phyloP scores from a whole-genome alignment of 2,888 invertebrate species.

The Pollenia griseotomentosa region DNA sequence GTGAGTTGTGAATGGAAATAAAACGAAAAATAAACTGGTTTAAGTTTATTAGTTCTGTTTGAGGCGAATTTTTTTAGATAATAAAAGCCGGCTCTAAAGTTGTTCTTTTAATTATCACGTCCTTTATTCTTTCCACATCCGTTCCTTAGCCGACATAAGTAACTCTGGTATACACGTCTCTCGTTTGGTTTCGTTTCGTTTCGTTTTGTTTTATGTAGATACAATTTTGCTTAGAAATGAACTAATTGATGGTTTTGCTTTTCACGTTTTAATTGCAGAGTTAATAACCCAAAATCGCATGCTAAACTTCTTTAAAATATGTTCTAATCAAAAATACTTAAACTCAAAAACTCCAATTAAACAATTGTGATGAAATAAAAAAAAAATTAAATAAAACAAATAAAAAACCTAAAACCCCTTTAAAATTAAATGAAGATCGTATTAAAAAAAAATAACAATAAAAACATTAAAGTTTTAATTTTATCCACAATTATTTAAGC shows the following conservation, averaged over 20 bases:
- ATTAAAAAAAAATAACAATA: constrained; percentile 42
- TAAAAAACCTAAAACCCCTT: constrained; percentile 53
- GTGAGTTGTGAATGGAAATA: no score
- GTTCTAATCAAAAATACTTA: constrained; percentile 43
- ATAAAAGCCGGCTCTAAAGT: no score
- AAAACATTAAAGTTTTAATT: constrained; percentile 4
- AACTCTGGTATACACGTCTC: constrained; percentile 56
- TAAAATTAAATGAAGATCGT: constrained; percentile 58
- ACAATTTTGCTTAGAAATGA: constrained; percentile 59
- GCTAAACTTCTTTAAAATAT: constrained; percentile 55
- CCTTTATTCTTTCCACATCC: background rate
- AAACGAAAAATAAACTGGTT: no score
- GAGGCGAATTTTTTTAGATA: no score
- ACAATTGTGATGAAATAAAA: constrained; percentile 64
- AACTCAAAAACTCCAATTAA: constrained; percentile 55
- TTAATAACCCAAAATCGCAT: constrained; percentile 67
- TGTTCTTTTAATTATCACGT: background rate
- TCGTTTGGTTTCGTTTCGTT: constrained; percentile 33
- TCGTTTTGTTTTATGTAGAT: constrained; percentile 52
- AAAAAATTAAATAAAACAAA: constrained; percentile 31
- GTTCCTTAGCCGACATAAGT: background rate
- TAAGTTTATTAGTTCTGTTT: no score
- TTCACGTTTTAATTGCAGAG: constrained; percentile 72
- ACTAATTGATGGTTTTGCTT: constrained; percentile 70
- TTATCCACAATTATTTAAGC: background rate